Percentiles rank a stretch among this genome's conserved stretches.
These are phyloP conservation scores for Brachionus rotundiformis DNA, from an alignment of 1,140 invertebrate species.

Conservation along the genomic window DNA sequence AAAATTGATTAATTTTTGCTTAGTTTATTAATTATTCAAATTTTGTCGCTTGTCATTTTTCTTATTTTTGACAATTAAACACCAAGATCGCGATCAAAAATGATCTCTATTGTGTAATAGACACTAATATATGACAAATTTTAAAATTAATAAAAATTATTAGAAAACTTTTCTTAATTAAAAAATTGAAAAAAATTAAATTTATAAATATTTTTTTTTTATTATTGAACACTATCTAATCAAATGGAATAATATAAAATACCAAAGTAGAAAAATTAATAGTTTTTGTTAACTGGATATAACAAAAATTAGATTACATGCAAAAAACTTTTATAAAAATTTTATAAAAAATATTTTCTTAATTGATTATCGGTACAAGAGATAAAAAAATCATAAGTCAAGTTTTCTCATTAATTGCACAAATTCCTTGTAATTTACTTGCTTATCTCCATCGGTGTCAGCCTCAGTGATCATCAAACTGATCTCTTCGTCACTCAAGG, in stretches of 20 bases:
- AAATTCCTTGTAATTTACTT: conserved; percentile 52
- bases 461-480: conserved; percentile 52
- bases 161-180: too few species aligned
- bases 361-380: neutral
- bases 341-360: neutral
- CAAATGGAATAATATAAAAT: too few species aligned
- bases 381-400: conserved; percentile 21
- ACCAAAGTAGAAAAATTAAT: too few species aligned
- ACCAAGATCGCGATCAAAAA: too few species aligned
- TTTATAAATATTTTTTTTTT: neutral
- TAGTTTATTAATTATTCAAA: too few species aligned
- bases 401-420: conserved; percentile 51
- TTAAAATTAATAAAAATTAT: too few species aligned
- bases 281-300: neutral
- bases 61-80: too few species aligned
- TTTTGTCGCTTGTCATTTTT: too few species aligned
- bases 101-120: too few species aligned
- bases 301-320: conserved; percentile 23
- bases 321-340: neutral
- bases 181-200: too few species aligned
- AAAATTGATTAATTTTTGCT: too few species aligned
- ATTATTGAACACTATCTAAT: conserved; percentile 29
- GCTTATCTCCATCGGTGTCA: conserved; percentile 46
- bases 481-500: conserved; percentile 43
- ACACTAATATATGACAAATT: too few species aligned